Percentiles rank a stretch among this genome's conserved stretches.
phyloP scores from a whole-genome alignment of 1,140 invertebrate species.

The Temnothorax curvispinosus region DNA sequence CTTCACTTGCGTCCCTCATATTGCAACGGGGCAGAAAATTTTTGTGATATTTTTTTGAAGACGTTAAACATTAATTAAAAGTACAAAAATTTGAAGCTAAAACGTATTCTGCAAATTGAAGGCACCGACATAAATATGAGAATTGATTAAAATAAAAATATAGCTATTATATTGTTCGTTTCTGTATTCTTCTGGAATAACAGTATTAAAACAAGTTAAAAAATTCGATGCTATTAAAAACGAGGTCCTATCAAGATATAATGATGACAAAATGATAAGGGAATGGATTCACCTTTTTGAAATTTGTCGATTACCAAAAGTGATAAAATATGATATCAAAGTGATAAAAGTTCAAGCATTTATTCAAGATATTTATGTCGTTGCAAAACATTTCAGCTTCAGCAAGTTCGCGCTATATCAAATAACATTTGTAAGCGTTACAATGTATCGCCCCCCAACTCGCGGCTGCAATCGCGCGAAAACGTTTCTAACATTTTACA shows the following conservation, averaged over 20 bases:
- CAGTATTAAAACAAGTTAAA: neutral
- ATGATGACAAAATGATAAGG: neutral
- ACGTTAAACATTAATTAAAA: neutral
- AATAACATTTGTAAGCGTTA: neutral
- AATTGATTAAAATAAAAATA: neutral
- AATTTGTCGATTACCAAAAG: neutral
- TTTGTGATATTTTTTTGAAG: neutral
- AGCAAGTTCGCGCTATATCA: neutral
- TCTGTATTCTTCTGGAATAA: neutral
- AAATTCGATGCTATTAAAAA: neutral
- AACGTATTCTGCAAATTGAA: neutral
- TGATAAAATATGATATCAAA: neutral
- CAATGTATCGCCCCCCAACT: neutral
- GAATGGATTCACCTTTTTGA: neutral
- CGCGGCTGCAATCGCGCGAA: constrained; percentile 21
- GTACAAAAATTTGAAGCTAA: neutral
- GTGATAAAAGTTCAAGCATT: neutral
- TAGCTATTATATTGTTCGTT: neutral
- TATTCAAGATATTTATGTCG: neutral
- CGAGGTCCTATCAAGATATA: neutral
- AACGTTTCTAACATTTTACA: constrained; percentile 49
- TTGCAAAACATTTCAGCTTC: neutral
- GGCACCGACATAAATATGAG: neutral
- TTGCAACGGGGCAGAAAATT: neutral
- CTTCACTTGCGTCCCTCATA: neutral